Evolutionary conservation across 2,888 invertebrate genomes (phyloP).

Genomic region (Volucella bombylans): DNA sequence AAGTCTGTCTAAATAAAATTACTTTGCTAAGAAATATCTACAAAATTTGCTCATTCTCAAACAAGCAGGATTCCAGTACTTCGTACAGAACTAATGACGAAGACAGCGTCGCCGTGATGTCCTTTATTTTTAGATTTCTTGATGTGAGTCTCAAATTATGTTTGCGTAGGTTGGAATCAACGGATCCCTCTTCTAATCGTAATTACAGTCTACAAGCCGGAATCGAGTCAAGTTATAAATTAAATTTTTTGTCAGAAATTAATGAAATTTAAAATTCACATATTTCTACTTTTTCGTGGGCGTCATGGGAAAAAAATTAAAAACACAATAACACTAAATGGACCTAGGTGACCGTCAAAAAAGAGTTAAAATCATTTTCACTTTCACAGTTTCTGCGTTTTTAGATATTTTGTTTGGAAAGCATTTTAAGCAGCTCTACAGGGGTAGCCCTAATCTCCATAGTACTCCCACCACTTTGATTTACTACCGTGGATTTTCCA

Average conservation of each 20-base stretch:
- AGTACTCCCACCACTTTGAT: constrained; percentile 7
- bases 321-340: not conserved
- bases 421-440: not conserved
- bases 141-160: constrained; percentile 10
- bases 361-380: not conserved
- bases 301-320: not conserved
- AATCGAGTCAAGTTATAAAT: constrained; percentile 8
- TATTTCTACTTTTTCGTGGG: not conserved
- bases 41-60: too few relatives aligned
- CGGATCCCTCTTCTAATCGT: not conserved
- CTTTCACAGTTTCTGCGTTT: not conserved
- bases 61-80: too few relatives aligned
- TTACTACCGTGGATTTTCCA: not conserved
- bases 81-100: not conserved
- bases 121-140: constrained; percentile 15
- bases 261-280: constrained; percentile 1
- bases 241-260: constrained; percentile 6
- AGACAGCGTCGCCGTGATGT: not conserved
- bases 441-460: constrained; percentile 14
- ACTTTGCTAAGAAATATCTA: too few relatives aligned
- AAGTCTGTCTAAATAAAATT: too few relatives aligned
- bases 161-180: not conserved
- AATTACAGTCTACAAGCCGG: not conserved
- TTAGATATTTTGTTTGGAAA: constrained; percentile 3
- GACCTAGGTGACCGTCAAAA: not conserved